phyloP scores from a whole-genome alignment of 2,113 vertebrate genomes.

The Sminthopsis crassicaudata region DNA sequence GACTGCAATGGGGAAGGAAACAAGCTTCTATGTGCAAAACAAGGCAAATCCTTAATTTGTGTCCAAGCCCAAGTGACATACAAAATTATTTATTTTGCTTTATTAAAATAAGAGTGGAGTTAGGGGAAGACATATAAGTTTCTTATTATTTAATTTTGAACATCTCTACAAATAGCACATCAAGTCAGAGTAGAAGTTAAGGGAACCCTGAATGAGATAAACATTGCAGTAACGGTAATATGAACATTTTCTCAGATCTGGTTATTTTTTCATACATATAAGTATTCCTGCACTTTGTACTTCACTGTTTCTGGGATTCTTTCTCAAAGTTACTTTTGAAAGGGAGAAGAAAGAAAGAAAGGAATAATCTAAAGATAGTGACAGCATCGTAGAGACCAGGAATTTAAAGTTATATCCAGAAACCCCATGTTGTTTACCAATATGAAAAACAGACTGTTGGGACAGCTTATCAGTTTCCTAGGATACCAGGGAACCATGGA shows the following conservation, averaged over 20 bases:
- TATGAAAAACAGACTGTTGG: background rate
- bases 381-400: background rate
- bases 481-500: background rate
- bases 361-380: background rate
- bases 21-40: background rate
- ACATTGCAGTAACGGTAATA: background rate
- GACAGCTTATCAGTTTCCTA: background rate
- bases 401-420: background rate
- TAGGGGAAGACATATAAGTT: background rate
- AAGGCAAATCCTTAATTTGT: constrained; percentile 38
- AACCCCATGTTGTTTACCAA: background rate
- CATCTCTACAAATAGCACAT: background rate
- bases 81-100: background rate
- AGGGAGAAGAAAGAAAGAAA: background rate
- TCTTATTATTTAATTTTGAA: background rate
- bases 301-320: background rate
- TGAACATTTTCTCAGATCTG: background rate
- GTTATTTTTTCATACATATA: background rate
- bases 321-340: background rate
- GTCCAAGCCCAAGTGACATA: background rate
- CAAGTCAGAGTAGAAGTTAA: constrained; percentile 9
- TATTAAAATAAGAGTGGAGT: background rate
- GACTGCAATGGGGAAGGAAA: background rate
- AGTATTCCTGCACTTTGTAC: background rate
- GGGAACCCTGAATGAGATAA: background rate